phyloP scores from a whole-genome alignment of 2,888 invertebrate genomes.

The Acanthosoma haemorrhoidale region DNA sequence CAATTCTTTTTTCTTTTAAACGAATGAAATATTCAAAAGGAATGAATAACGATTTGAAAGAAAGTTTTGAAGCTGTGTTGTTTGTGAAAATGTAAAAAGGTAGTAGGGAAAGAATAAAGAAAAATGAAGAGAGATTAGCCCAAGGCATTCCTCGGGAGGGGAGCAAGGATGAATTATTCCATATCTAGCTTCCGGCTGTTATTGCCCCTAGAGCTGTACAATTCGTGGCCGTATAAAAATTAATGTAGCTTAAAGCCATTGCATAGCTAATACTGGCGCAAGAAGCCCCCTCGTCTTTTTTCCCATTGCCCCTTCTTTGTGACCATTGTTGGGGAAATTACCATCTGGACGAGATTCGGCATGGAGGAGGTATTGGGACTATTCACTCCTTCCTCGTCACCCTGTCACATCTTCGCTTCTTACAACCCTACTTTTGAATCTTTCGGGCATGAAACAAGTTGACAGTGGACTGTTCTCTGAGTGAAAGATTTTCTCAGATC shows the following conservation, averaged over 20 bases:
- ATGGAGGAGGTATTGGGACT: no score
- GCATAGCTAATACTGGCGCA: conserved; percentile 23
- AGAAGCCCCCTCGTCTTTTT: background rate
- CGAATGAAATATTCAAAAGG: background rate
- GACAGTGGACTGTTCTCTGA: no score
- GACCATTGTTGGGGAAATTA: conserved; percentile 8
- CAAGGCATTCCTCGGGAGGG: background rate
- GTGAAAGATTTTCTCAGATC: no score
- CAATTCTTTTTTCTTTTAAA: background rate
- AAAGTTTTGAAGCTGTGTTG: background rate
- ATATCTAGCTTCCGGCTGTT: background rate
- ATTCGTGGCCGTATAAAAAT: conserved; percentile 22
- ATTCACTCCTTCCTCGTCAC: no score
- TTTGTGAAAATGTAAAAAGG: background rate
- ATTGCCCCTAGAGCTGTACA: background rate
- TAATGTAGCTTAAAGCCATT: conserved; percentile 21
- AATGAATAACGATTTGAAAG: background rate
- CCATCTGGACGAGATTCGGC: background rate
- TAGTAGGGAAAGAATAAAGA: background rate
- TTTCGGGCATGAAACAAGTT: no score
- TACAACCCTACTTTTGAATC: no score
- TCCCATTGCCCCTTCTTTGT: background rate
- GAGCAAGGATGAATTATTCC: conserved; percentile 2
- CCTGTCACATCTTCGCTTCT: no score
- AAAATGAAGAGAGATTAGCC: conserved; percentile 7